Evolutionary conservation across 2,888 invertebrate species (phyloP).

Genomic region (Melanchra persicariae): DNA sequence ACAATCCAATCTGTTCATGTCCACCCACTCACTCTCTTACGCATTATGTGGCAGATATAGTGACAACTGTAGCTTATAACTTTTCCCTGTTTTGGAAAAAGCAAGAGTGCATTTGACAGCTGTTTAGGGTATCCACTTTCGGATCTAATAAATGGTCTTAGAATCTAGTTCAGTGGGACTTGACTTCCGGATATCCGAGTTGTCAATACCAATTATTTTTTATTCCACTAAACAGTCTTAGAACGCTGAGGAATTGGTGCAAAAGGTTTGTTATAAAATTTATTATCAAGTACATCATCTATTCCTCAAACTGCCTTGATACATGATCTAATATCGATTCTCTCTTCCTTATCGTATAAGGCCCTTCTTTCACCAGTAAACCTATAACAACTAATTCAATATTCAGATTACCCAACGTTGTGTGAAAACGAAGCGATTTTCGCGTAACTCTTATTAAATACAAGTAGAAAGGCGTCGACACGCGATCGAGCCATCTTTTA

Average conservation of each 20-base stretch:
- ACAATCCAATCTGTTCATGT: slow-evolving; percentile 59
- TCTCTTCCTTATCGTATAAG: not conserved
- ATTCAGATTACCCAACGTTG: slow-evolving; percentile 41
- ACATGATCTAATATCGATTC: not conserved
- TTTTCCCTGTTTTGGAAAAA: slow-evolving; percentile 41
- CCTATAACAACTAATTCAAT: slow-evolving; percentile 51
- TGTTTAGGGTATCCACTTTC: slow-evolving; percentile 17
- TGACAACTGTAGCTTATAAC: slow-evolving; percentile 34
- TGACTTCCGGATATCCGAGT: not conserved
- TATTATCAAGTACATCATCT: not conserved
- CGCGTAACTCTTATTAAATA: slow-evolving; percentile 65
- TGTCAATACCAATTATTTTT: not conserved
- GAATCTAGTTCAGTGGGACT: slow-evolving; percentile 3
- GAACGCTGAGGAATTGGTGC: not conserved
- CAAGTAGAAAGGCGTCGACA: slow-evolving; percentile 70
- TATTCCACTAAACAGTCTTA: not conserved
- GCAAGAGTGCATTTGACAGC: slow-evolving; percentile 18
- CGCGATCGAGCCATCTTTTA: slow-evolving; percentile 70
- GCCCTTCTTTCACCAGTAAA: not conserved
- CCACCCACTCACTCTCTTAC: slow-evolving; percentile 55
- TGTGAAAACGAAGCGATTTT: slow-evolving; percentile 63
- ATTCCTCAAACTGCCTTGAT: not conserved
- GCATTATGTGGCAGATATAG: slow-evolving; percentile 32
- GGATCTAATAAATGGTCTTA: not conserved
- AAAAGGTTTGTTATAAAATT: not conserved